Conservation (phyloP, 2,797 vertebrate species). For the Acipenser transmontanus region DNA sequence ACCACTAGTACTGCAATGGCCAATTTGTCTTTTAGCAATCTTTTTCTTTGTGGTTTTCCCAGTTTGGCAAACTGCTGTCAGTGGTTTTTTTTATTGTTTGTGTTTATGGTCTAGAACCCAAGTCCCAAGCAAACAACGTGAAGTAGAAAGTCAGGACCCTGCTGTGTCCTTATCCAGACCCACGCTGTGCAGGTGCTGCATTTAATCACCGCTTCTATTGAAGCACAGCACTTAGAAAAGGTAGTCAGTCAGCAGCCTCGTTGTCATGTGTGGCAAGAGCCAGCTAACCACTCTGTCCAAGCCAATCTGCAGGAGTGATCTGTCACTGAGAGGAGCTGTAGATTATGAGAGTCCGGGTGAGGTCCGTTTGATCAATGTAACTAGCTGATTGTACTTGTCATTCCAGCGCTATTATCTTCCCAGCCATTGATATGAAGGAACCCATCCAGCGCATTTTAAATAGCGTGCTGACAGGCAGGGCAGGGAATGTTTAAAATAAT, state of each 20-base stretch:
- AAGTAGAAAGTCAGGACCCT: too few species aligned
- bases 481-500: conserved; percentile 78
- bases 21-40: too few species aligned
- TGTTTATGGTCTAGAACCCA: too few species aligned
- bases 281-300: conserved; percentile 18
- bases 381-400: conserved; percentile 44
- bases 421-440: conserved; percentile 33
- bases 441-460: conserved; percentile 42
- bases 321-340: not conserved
- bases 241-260: conserved; percentile 11
- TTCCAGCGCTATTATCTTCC: conserved; percentile 42
- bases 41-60: too few species aligned
- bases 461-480: conserved; percentile 59
- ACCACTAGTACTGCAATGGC: too few species aligned
- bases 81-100: too few species aligned
- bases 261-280: conserved; percentile 19
- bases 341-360: conserved; percentile 10
- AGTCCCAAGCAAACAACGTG: too few species aligned
- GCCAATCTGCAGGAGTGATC: conserved; percentile 21
- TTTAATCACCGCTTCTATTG: too few species aligned
- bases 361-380: conserved; percentile 39
- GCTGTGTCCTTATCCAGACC: too few species aligned
- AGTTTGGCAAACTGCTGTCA: too few species aligned
- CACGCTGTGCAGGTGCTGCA: too few species aligned
- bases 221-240: not conserved